A percentile compares a stretch with the other conserved stretches of the same genome.
phyloP scores from a whole-genome alignment of 2,113 vertebrate genomes.

The Asarcornis scutulata region DNA sequence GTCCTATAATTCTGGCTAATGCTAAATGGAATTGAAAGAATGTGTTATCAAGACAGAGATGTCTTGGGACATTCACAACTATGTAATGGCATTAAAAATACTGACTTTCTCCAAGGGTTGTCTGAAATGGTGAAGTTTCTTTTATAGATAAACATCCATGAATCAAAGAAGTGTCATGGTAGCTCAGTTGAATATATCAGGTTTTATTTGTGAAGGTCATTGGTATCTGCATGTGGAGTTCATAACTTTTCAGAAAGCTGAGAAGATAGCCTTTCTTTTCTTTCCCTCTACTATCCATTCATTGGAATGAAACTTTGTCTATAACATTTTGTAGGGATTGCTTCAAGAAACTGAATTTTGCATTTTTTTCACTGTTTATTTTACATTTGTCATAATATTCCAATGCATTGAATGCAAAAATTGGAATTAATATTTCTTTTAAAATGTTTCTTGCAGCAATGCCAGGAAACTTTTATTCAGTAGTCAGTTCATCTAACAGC shows the following conservation, averaged over 20 bases:
- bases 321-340: background rate
- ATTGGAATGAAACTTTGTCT: background rate
- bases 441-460: background rate
- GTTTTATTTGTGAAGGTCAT: background rate
- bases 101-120: background rate
- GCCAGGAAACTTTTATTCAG: background rate
- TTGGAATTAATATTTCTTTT: background rate
- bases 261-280: background rate
- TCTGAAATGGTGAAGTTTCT: background rate
- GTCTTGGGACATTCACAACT: background rate
- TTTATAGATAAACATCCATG: background rate
- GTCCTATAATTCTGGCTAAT: background rate
- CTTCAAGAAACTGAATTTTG: background rate
- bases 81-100: background rate
- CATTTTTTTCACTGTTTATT: background rate
- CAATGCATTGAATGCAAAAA: background rate
- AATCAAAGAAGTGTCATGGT: background rate
- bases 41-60: background rate
- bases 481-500: background rate
- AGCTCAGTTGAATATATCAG: background rate
- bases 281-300: background rate
- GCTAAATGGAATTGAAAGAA: background rate
- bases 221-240: background rate
- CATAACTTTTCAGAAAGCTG: background rate
- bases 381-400: background rate